Percentiles rank a stretch among this genome's conserved stretches.
phyloP scores from a whole-genome alignment of 1,140 invertebrate species.

The Tetramorium simillimum region DNA sequence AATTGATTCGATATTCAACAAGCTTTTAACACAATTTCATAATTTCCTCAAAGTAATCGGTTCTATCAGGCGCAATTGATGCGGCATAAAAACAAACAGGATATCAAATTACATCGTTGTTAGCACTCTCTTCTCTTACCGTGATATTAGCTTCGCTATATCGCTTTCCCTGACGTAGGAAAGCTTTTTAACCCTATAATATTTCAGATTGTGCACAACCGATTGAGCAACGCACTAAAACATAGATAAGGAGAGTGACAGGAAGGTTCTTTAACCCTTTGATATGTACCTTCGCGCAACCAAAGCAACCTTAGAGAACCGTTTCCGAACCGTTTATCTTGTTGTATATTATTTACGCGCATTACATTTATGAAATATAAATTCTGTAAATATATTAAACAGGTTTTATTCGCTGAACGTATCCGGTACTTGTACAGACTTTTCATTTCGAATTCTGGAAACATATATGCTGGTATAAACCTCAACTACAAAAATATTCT shows the following conservation, averaged over 20 bases:
- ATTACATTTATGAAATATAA: not conserved
- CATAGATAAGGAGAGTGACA: conserved; percentile 9
- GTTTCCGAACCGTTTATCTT: not conserved
- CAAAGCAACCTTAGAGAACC: not conserved
- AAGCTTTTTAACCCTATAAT: not conserved
- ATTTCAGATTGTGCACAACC: not conserved
- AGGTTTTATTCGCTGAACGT: not conserved
- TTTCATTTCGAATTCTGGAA: not conserved
- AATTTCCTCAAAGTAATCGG: not conserved
- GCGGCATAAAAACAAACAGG: not conserved
- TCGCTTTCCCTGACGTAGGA: not conserved
- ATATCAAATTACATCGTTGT: conserved; percentile 14
- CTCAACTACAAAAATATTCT: not conserved
- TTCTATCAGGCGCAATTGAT: not conserved
- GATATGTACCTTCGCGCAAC: conserved; percentile 10
- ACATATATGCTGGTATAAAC: not conserved
- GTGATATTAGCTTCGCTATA: conserved; percentile 29
- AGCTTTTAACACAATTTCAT: not conserved
- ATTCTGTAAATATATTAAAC: not conserved
- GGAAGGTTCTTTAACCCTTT: conserved; percentile 18
- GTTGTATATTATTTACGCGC: not conserved
- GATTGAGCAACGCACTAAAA: conserved; percentile 22
- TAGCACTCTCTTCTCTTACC: not conserved
- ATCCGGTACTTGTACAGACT: no score
- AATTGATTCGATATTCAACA: not conserved